Conservation (phyloP, 2,113 vertebrate species). For the Rhea americana region DNA sequence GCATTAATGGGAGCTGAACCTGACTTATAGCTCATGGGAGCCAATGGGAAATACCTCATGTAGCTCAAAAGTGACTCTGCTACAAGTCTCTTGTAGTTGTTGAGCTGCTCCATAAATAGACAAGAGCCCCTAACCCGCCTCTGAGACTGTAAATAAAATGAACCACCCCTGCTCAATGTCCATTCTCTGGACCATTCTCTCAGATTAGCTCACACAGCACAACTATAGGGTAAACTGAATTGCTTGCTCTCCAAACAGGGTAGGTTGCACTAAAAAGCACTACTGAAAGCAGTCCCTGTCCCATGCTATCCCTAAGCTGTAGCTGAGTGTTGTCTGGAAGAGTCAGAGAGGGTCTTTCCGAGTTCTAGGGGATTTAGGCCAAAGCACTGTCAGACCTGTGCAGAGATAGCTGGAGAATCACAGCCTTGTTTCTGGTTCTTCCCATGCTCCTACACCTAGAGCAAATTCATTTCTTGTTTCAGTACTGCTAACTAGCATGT, state of each 20-base stretch:
- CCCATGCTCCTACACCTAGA: not conserved
- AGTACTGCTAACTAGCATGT: not conserved
- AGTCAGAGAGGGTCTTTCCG: not conserved
- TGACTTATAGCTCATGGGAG: not conserved
- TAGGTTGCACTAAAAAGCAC: not conserved
- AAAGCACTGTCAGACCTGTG: not conserved
- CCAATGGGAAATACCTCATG: not conserved
- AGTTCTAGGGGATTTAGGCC: not conserved
- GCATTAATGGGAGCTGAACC: not conserved
- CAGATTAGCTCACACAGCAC: not conserved
- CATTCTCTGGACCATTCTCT: not conserved
- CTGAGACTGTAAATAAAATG: not conserved
- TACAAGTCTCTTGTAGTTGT: not conserved
- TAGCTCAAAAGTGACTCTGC: not conserved
- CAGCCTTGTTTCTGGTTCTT: not conserved
- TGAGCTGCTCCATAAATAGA: not conserved
- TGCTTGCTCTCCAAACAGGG: not conserved
- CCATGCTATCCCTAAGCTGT: not conserved
- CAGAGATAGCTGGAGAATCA: not conserved
- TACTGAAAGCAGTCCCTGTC: not conserved
- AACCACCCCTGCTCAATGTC: not conserved
- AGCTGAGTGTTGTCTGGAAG: not conserved
- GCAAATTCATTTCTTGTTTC: not conserved
- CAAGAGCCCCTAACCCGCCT: not conserved
- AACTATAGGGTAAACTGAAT: not conserved